These are phyloP conservation scores for Agrochola circellaris DNA, from an alignment of 2,888 invertebrate genomes.

Conservation along the genomic window DNA sequence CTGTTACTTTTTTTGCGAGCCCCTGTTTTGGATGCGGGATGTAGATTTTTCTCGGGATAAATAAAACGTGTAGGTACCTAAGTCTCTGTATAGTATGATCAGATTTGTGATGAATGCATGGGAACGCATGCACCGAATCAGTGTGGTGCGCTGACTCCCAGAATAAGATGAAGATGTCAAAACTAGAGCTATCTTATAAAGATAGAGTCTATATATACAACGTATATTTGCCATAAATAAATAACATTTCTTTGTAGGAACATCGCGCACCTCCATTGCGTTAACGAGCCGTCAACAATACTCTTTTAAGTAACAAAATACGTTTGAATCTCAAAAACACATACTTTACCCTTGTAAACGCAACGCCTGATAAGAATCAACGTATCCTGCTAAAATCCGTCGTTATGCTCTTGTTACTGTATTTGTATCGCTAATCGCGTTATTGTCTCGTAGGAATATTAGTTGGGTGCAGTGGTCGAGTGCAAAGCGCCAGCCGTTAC, in stretches of 20 bases:
- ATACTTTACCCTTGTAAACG: slow-evolving; percentile 61
- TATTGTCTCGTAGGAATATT: slow-evolving; percentile 81
- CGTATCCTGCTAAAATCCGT: slow-evolving; percentile 66
- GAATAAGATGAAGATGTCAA: background rate
- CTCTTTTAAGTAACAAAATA: slow-evolving; percentile 16
- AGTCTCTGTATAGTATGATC: background rate
- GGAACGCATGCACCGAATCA: background rate
- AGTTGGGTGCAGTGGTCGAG: slow-evolving; percentile 70
- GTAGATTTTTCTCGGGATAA: slow-evolving; percentile 25
- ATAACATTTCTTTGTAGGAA: background rate
- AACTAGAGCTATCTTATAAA: background rate
- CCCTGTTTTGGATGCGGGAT: slow-evolving; percentile 30
- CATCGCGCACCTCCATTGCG: background rate
- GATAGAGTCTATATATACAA: background rate
- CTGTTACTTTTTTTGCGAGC: slow-evolving; percentile 71
- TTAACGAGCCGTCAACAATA: background rate
- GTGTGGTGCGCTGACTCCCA: background rate
- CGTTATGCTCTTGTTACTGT: slow-evolving; percentile 79
- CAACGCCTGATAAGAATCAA: slow-evolving; percentile 70
- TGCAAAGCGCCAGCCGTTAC: slow-evolving; percentile 79
- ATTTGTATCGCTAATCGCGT: slow-evolving; percentile 84
- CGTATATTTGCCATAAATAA: background rate
- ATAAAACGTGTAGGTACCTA: slow-evolving; percentile 19
- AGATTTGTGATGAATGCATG: background rate
- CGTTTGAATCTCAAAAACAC: slow-evolving; percentile 46